Evolutionary conservation across 2,797 vertebrate species (phyloP).

Genomic region (Heliangelus exortis): DNA sequence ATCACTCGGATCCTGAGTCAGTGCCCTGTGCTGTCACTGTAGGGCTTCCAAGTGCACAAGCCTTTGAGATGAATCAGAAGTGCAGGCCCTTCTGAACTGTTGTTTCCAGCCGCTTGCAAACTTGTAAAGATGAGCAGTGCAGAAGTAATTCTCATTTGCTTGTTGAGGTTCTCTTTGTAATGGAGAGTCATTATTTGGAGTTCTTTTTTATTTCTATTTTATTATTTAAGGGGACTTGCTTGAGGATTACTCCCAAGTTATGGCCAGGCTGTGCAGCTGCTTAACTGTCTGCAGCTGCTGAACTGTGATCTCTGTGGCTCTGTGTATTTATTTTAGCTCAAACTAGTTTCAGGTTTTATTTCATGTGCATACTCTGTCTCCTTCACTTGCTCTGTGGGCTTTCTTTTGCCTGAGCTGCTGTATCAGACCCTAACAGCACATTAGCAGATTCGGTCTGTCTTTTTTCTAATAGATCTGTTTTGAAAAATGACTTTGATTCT

Average conservation of each 20-base stretch:
- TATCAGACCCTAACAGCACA: neutral
- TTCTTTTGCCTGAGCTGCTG: neutral
- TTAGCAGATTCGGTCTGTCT: neutral
- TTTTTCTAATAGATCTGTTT: neutral
- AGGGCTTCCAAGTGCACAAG: neutral
- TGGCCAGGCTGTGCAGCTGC: conserved; percentile 7
- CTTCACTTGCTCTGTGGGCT: neutral
- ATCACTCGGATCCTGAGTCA: neutral
- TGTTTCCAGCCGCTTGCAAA: neutral
- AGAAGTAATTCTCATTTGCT: neutral
- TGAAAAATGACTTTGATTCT: neutral
- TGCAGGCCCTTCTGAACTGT: neutral
- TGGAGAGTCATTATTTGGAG: neutral
- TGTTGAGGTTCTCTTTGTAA: neutral
- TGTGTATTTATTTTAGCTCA: conserved; percentile 18
- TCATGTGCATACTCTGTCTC: neutral
- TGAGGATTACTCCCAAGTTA: neutral
- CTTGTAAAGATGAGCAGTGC: neutral
- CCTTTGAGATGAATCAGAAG: conserved; percentile 25
- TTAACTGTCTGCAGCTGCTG: conserved; percentile 23
- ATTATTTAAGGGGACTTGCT: conserved; percentile 12
- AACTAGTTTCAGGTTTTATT: neutral
- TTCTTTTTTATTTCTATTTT: neutral
- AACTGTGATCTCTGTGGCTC: neutral
- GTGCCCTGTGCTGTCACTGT: neutral